Evolutionary conservation across 2,797 vertebrate genomes (phyloP).

Genomic region (Enoplosus armatus): DNA sequence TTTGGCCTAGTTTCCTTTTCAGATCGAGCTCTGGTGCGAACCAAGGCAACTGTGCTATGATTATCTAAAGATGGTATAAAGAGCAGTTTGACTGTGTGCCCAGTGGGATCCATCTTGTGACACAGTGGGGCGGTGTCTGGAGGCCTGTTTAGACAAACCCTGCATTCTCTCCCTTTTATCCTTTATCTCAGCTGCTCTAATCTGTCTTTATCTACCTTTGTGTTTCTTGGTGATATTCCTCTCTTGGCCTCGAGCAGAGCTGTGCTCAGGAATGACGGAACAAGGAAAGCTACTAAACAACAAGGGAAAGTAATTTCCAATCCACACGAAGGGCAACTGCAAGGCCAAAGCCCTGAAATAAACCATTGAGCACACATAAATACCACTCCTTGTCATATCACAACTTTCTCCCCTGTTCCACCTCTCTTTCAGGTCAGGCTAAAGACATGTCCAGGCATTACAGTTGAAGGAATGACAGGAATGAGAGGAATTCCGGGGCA

Average conservation of each 20-base stretch:
- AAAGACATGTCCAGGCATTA: constrained; percentile 83
- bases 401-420: constrained; percentile 8
- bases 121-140: constrained; percentile 65
- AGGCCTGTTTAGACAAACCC: constrained; percentile 74
- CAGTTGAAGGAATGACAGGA: constrained; percentile 81
- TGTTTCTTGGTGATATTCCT: constrained; percentile 1
- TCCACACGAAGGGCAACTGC: neutral
- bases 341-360: neutral
- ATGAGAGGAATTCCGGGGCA: constrained; percentile 86
- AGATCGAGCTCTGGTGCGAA: constrained; percentile 55
- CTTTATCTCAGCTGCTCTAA: constrained; percentile 28
- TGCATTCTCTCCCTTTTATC: constrained; percentile 42
- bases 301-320: neutral
- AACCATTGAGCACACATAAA: neutral
- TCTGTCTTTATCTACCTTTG: constrained; percentile 18
- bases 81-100: constrained; percentile 63
- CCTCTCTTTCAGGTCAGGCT: constrained; percentile 40
- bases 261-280: neutral
- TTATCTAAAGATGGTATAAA: constrained; percentile 72
- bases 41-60: constrained; percentile 65
- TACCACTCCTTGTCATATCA: neutral
- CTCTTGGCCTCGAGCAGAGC: neutral
- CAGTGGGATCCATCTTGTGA: constrained; percentile 73
- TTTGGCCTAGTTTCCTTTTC: constrained; percentile 75
- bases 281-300: neutral